Base-by-base conservation (phyloP, 2,797 vertebrate species). In the Channallabes apus region DNA sequence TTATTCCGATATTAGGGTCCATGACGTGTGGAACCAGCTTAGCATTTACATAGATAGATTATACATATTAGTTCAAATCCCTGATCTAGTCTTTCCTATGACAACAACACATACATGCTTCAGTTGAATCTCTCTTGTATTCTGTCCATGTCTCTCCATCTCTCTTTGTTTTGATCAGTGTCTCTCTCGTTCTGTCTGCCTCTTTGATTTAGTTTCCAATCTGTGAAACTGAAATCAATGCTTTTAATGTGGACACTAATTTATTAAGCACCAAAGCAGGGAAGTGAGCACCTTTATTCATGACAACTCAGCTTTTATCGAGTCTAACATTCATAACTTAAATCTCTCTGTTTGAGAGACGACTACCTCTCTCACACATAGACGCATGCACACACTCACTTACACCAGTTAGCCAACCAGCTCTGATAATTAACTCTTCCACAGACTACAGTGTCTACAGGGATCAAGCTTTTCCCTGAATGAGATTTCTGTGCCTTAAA, bases 361-460 rank as follows among this genome's bases (percentile, higher is more conserved):
- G 61, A 41, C 5, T 80, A 11, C 38, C 38, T 65, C 9, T 41
- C 22, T 65, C 61, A 64, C 24, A 51, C 32, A 51, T 11, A 61
- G 27, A n/a, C 32, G 24, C 32, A 79, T 9, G 24, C 24, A 27
- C 59, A 80, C 78, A 80, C 35, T 51, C 12, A 5, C 61, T 65
- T 65, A 80, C 24, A 65, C 3, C 38, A 64, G 61, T 77, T 82
- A 86, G 68, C 61, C 83, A 78, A 54, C 46, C 61, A 84, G 73
- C 81, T 89, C 73, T 89, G 68, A 88, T 88, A 89, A 88, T 88
- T 87, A 88, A 88, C 85, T 85, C 65, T 85, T 71, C 65, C 46
- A 41, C 87, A 84, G 27, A 75, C 51, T 22, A 7, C 56, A 6
- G 56, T 71, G 83, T 78, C 86, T 82, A 77, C 69, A 85, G 87